Percentiles rank a stretch among this genome's conserved stretches.
Evolutionary conservation across 2,888 invertebrate species (phyloP).

Genomic region (Neoaliturus tenellus): DNA sequence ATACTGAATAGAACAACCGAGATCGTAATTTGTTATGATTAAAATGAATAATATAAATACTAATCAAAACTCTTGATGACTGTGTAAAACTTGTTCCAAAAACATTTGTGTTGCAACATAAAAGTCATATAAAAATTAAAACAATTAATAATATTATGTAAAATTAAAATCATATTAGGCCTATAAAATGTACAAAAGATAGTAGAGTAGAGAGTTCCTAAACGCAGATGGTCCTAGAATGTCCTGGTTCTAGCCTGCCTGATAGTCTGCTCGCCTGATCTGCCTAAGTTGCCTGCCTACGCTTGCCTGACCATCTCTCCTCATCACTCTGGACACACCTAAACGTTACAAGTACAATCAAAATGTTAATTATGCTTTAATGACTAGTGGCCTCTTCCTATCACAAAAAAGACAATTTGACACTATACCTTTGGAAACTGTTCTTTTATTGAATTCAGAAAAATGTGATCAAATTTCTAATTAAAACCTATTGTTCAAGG

Average conservation of each 20-base stretch:
- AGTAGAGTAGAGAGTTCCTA: slow-evolving; percentile 22
- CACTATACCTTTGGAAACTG: no score
- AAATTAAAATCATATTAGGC: no score
- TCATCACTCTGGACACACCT: slow-evolving; percentile 18
- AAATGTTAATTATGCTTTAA: slow-evolving; percentile 20
- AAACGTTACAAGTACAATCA: slow-evolving; percentile 4
- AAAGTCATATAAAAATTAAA: no score
- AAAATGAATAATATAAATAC: neutral
- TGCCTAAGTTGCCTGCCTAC: slow-evolving; percentile 1
- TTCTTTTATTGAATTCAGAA: no score
- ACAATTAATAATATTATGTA: no score
- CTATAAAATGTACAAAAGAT: neutral
- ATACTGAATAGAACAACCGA: neutral
- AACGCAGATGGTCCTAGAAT: slow-evolving; percentile 24
- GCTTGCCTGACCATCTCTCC: neutral
- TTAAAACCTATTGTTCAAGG: no score
- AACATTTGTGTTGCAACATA: no score
- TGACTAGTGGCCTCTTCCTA: neutral
- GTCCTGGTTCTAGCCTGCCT: slow-evolving; percentile 21
- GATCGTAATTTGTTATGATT: neutral
- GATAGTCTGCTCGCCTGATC: neutral
- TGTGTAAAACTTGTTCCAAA: no score
- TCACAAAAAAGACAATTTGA: no score
- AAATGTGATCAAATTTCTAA: no score
- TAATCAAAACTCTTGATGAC: neutral